Evolutionary conservation across 2,797 vertebrate species (phyloP), one percentile per base, ranked within the genome.

Genomic region (Anomalospiza imberbis): DNA sequence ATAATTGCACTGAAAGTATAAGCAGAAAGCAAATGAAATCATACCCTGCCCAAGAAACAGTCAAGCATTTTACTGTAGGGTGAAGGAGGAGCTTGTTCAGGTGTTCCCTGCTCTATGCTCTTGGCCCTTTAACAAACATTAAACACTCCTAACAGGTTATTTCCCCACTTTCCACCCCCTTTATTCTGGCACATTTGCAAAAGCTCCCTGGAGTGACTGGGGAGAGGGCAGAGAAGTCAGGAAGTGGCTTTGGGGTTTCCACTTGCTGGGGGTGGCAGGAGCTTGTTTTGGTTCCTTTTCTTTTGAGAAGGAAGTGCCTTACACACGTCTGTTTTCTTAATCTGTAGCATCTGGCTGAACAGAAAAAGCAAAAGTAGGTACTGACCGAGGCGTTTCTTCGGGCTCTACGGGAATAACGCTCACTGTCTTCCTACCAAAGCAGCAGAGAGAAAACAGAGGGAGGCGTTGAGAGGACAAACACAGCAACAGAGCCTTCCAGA

Each of bases 341-440:
- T 24, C 32, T 34, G 32, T 83, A 53, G 42, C 0, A 7, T 74
- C 32, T 54, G 75, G 72, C 85, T 36, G 44, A 44, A 58, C 19
- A 16, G 20, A 60, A 58, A 4, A 36, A 51, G 28, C 31, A 22
- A 92, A 92, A 92, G 70, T 8, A 87, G 71, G 96, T 98, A 99
- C 99, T 98, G 94, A 99, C 99, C 99, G 99, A 99, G 11, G 98
- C 77, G 95, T 98, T 98, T 96, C 98, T 99, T 96, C 98, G 97
- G 89, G 98, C 97, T 97, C 98, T 98, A 92, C 98, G 98, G 12
- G 98, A 98, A 71, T 98, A 99, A 40, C 98, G 98, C 97, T 99
- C 99, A 93, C 98, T 99, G 97, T 99, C 99, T 98, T 99, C 99
- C 99, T 99, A 97, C 87, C 98, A 80, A 95, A 91, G 97, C 97